phyloP scores from a whole-genome alignment of 2,113 vertebrate species.

The Podocnemis expansa region DNA sequence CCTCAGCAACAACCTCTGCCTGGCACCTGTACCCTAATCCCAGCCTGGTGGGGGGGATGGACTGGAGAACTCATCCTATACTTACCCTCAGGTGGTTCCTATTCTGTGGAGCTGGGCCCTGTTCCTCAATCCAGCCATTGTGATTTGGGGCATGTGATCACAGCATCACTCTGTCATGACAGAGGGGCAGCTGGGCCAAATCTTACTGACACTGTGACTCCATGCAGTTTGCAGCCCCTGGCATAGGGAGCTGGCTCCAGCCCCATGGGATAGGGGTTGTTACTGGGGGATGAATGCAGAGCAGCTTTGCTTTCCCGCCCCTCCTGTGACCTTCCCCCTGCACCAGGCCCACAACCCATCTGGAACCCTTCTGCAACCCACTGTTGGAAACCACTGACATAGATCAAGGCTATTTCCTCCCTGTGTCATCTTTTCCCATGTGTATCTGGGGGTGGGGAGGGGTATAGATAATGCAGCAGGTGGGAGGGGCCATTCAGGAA shows the following conservation, averaged over 20 bases:
- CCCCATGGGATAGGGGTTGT: background rate
- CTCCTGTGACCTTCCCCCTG: background rate
- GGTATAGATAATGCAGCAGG: background rate
- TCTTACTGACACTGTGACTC: background rate
- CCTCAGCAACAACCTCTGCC: background rate
- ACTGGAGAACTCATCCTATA: background rate
- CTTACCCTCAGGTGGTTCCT: background rate
- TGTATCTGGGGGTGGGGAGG: background rate
- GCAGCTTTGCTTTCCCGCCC: background rate
- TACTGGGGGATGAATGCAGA: background rate
- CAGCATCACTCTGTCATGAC: background rate
- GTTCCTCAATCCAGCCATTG: background rate
- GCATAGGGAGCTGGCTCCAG: background rate
- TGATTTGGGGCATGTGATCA: background rate
- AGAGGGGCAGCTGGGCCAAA: background rate
- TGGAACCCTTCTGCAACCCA: too few relatives aligned
- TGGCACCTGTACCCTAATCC: background rate
- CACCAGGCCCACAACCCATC: too few relatives aligned
- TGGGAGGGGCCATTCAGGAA: background rate
- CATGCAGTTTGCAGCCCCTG: background rate
- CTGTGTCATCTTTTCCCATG: fast-evolving
- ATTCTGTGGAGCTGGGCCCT: background rate
- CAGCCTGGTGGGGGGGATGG: background rate
- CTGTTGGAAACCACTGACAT: too few relatives aligned
- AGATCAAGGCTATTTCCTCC: background rate